A percentile compares a stretch with the other conserved stretches of the same genome.
Evolutionary conservation across 2,888 invertebrate species (phyloP).

Genomic region (Zonitis immaculata): DNA sequence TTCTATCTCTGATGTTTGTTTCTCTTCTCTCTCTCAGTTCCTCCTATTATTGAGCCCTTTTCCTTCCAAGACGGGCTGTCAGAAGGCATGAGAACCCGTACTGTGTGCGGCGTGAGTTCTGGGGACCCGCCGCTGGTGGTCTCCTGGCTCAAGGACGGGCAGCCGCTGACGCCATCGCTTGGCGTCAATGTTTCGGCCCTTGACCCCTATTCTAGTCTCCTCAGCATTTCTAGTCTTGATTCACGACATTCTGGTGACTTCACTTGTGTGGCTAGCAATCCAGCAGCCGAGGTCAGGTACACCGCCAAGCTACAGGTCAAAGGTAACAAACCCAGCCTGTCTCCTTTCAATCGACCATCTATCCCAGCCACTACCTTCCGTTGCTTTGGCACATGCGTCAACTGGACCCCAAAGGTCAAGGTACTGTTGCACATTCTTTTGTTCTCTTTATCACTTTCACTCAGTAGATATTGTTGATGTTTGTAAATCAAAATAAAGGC

Average conservation of each 20-base stretch:
- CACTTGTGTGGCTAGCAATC: conserved; percentile 74
- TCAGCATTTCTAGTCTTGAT: conserved; percentile 71
- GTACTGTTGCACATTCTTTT: conserved; percentile 64
- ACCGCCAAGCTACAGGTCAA: conserved; percentile 75
- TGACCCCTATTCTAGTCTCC: conserved; percentile 72
- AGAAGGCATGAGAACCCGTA: conserved; percentile 76
- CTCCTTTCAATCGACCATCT: conserved; percentile 29
- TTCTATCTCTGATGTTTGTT: conserved; percentile 58
- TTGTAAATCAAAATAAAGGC: background rate
- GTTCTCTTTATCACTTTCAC: conserved; percentile 35
- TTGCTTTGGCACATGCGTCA: conserved; percentile 61
- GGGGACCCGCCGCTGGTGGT: conserved; percentile 77
- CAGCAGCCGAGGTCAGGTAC: conserved; percentile 73
- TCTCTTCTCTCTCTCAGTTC: conserved; percentile 61
- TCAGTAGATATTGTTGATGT: background rate
- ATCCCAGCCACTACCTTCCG: conserved; percentile 37
- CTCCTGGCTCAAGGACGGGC: conserved; percentile 79
- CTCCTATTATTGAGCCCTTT: conserved; percentile 82
- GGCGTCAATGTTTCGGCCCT: conserved; percentile 67
- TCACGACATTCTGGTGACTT: conserved; percentile 72
- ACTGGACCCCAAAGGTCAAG: conserved; percentile 53
- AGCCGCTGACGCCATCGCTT: conserved; percentile 60
- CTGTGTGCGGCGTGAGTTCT: conserved; percentile 74
- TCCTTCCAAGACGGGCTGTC: conserved; percentile 77
- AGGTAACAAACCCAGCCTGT: conserved; percentile 59